Percentiles rank a stretch among this genome's conserved stretches.
These are phyloP conservation scores for Lepus americanus DNA, from an alignment of 2,113 vertebrate species.

Conservation along the genomic window DNA sequence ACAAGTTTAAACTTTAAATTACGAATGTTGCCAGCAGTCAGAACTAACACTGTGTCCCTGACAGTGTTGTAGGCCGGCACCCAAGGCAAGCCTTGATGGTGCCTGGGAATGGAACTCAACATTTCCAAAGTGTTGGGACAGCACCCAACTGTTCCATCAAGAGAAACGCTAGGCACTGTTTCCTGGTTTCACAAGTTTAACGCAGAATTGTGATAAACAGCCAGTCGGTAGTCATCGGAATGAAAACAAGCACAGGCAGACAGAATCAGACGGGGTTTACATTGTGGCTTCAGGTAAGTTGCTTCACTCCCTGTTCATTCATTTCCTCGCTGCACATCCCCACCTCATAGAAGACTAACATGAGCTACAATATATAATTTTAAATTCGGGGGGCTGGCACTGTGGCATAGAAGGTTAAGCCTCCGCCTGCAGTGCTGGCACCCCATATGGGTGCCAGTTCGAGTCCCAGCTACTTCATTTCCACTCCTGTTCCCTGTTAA, in stretches of 20 bases:
- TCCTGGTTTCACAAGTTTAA: background rate
- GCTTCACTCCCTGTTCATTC: background rate
- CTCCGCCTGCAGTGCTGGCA: too few species aligned
- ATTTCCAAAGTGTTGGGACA: background rate
- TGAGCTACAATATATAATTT: too few species aligned
- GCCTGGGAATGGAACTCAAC: background rate
- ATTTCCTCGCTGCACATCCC: background rate
- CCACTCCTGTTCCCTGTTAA: too few species aligned
- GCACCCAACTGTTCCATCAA: background rate
- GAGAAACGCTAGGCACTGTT: background rate
- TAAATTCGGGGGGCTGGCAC: background rate
- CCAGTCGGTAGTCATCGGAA: background rate
- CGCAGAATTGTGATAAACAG: background rate
- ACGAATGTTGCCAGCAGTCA: background rate
- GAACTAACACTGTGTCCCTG: background rate
- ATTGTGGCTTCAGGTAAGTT: background rate
- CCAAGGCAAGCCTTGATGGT: background rate
- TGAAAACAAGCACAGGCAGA: background rate
- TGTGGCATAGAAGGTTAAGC: too few species aligned
- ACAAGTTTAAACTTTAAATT: background rate
- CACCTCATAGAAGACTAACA: too few species aligned
- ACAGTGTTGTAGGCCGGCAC: background rate
- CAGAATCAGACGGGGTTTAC: background rate
- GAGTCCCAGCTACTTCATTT: too few species aligned
- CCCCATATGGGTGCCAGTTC: too few species aligned